Conservation (phyloP, 2,888 invertebrate genomes). For the Scrobipalpa costella region DNA sequence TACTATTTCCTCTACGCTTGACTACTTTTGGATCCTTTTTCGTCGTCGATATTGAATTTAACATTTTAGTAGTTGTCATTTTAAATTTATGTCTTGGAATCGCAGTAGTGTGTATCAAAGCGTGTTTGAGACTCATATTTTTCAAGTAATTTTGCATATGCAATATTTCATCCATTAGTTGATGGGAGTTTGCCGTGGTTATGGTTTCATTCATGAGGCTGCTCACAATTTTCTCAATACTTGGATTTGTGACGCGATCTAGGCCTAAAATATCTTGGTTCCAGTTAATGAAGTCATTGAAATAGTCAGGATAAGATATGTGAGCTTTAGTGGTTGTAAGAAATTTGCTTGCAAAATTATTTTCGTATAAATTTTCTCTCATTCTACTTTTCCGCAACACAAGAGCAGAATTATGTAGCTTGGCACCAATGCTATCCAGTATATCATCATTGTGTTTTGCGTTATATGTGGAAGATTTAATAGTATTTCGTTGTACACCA, state of each 20-base stretch:
- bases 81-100: neutral
- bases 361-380: neutral
- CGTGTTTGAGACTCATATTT: neutral
- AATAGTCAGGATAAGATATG: constrained; percentile 44
- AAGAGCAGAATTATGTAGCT: neutral
- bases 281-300: constrained; percentile 53
- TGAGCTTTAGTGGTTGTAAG: neutral
- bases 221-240: constrained; percentile 40
- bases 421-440: neutral
- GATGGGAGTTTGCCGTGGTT: constrained; percentile 32
- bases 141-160: constrained; percentile 27
- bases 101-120: constrained; percentile 30
- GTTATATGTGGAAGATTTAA: no score
- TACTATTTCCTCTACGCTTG: neutral
- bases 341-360: neutral
- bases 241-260: constrained; percentile 33
- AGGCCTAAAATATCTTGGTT: constrained; percentile 50
- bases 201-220: constrained; percentile 31
- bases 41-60: neutral
- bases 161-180: constrained; percentile 37
- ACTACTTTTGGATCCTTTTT: neutral
- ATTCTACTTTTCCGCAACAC: neutral
- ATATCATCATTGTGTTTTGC: no score
- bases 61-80: neutral
- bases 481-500: no score